phyloP scores from a whole-genome alignment of 2,113 vertebrate species.

The Phycodurus eques region DNA sequence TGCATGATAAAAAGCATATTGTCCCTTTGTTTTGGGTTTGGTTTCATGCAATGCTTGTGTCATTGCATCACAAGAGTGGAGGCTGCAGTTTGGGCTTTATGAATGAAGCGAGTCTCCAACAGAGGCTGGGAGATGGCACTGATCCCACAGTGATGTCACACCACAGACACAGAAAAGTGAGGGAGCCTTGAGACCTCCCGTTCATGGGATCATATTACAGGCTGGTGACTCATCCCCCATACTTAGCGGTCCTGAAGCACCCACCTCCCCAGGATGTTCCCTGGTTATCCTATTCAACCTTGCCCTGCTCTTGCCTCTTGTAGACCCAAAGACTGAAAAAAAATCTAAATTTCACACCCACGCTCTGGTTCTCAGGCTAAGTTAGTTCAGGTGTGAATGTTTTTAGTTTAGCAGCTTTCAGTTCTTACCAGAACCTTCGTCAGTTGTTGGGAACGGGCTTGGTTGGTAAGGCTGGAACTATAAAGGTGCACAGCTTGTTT shows the following conservation, averaged over 20 bases:
- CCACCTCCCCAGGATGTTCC: slow-evolving; percentile 38
- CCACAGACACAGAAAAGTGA: slow-evolving; percentile 54
- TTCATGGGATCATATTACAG: slow-evolving; percentile 75
- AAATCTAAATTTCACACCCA: slow-evolving; percentile 65
- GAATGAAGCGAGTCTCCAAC: slow-evolving; percentile 70
- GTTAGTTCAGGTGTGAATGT: slow-evolving; percentile 47
- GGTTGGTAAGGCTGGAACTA: slow-evolving; percentile 1
- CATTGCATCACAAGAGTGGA: slow-evolving; percentile 68
- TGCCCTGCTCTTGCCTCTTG: slow-evolving; percentile 27
- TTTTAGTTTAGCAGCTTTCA: slow-evolving; percentile 23
- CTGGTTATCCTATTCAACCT: slow-evolving; percentile 28
- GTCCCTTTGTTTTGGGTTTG: slow-evolving; percentile 55
- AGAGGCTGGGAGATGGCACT: slow-evolving; percentile 66
- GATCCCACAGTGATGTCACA: slow-evolving; percentile 75
- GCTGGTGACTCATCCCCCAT: slow-evolving; percentile 57
- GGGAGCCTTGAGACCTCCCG: slow-evolving; percentile 63
- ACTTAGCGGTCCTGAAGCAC: slow-evolving; percentile 29
- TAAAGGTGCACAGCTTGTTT: slow-evolving; percentile 15
- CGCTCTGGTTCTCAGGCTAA: slow-evolving; percentile 47
- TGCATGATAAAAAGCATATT: slow-evolving; percentile 53
- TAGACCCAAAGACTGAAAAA: slow-evolving; percentile 30
- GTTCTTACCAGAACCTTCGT: slow-evolving; percentile 12
- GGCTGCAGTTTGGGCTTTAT: slow-evolving; percentile 64
- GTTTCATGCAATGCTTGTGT: slow-evolving; percentile 56
- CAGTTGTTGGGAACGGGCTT: slow-evolving; percentile 2